Evolutionary conservation across 1,140 invertebrate species (phyloP).

Genomic region (Lutraria rhynchaena): DNA sequence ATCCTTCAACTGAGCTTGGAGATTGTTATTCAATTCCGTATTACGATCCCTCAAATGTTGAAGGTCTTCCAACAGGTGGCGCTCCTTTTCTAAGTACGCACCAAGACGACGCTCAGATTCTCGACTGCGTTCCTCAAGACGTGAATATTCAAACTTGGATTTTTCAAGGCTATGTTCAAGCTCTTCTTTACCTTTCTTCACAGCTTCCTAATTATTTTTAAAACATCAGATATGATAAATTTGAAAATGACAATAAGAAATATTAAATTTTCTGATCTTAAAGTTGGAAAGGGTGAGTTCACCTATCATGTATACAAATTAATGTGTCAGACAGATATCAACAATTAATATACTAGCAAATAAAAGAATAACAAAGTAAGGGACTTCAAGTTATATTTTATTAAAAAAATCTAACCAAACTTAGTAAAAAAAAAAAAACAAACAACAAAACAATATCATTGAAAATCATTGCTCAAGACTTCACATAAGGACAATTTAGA

Average conservation of each 20-base stretch:
- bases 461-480: background rate
- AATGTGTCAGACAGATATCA: too few relatives aligned
- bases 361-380: too few relatives aligned
- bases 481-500: background rate
- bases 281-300: too few relatives aligned
- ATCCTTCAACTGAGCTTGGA: background rate
- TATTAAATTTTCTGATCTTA: too few relatives aligned
- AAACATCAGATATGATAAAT: too few relatives aligned
- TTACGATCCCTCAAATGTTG: conserved; percentile 1
- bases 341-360: too few relatives aligned
- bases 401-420: too few relatives aligned
- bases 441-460: too few relatives aligned
- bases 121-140: conserved; percentile 35
- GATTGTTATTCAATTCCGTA: conserved; percentile 16
- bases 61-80: conserved; percentile 29
- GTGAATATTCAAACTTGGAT: background rate
- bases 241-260: too few relatives aligned
- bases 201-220: conserved; percentile 18
- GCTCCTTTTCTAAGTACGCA: conserved; percentile 19
- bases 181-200: conserved; percentile 41
- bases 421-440: too few relatives aligned
- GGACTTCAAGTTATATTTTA: too few relatives aligned
- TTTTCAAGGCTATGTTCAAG: background rate
- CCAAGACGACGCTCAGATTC: conserved; percentile 49
- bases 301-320: too few relatives aligned